Conservation (phyloP, 2,797 vertebrate species). For the Phalanger gymnotis region DNA sequence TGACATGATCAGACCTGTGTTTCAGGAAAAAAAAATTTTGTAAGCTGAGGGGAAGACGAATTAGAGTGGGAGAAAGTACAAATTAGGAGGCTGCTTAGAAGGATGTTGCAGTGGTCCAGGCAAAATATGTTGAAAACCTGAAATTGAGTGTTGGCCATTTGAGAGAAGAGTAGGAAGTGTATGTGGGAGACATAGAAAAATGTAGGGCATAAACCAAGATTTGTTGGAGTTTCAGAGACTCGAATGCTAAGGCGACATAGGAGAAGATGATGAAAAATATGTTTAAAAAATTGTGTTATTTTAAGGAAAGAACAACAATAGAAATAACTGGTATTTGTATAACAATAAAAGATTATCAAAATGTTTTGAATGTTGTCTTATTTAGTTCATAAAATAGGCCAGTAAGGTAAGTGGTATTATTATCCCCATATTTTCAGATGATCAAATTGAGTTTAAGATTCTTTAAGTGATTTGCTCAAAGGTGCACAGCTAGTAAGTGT, state of each 20-base stretch:
- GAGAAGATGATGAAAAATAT: not conserved
- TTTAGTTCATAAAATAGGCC: not conserved
- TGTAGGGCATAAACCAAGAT: not conserved
- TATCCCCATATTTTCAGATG: not conserved
- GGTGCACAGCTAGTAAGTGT: not conserved
- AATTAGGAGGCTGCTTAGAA: not conserved
- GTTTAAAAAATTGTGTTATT: not conserved
- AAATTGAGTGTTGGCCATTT: not conserved
- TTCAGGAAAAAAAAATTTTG: too few relatives aligned
- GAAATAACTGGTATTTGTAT: not conserved
- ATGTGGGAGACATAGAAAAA: not conserved
- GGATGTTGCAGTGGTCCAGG: not conserved
- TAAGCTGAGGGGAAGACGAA: not conserved
- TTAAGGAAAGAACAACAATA: not conserved
- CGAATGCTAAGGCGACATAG: not conserved
- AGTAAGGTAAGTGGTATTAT: not conserved
- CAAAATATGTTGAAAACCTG: not conserved
- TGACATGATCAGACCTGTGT: too few relatives aligned
- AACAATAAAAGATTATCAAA: not conserved
- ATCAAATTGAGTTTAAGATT: not conserved
- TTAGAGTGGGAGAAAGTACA: not conserved
- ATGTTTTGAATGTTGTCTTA: not conserved
- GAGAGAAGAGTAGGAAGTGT: not conserved
- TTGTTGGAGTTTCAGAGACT: not conserved
- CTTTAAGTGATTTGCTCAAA: not conserved